Base-by-base conservation (phyloP, 2,888 invertebrate genomes). In the Silvanus unidentatus region DNA sequence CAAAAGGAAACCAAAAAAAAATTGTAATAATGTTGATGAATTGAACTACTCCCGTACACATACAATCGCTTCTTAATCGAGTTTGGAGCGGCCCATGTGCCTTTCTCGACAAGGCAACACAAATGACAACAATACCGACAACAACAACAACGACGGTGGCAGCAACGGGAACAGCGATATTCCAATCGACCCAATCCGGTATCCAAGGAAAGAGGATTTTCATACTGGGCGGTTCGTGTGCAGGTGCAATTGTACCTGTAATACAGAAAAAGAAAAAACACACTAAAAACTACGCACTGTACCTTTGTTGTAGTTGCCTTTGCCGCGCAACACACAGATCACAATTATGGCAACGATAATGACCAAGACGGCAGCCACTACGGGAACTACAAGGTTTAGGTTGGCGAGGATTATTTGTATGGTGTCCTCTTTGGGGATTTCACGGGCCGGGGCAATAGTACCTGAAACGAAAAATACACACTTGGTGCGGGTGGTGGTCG, bases 301-400 rank as follows among this genome's bases (percentile, higher is more conserved):
- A 86, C 90, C 88, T 87, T 89, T 90, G 72, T 87, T 84, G 64
- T 82, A 83, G 70, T 84, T 81, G 75, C 88, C 81, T 72, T 88
- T 85, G 68, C 91, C 88, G 66, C 86, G 83, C 62, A 92, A 84
- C 65, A 91, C 88, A 82, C 91, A 92, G 70, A 93, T 90, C 71
- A 95, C 91, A 71, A 90, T 84, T 70, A 93, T 84, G 65, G 93
- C 93, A 74, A 93, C 88, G 72, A 94, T 86, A 74, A 93, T 88
- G 75, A 95, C 92, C 67, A 94, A 81, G 62, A 90, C 79, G 63
- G 92, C 91, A 58, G 92, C 91, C 71, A 90, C 88, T 64, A 94
- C 88, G 45, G 94, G 94, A 66, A 95, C 89, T 75, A 95, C 88
- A 69, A 95, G 84, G 79, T 92, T 91, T 70, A 93, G 81, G 76